Conservation (phyloP, 2,113 vertebrate species). For the Etheostoma spectabile region DNA sequence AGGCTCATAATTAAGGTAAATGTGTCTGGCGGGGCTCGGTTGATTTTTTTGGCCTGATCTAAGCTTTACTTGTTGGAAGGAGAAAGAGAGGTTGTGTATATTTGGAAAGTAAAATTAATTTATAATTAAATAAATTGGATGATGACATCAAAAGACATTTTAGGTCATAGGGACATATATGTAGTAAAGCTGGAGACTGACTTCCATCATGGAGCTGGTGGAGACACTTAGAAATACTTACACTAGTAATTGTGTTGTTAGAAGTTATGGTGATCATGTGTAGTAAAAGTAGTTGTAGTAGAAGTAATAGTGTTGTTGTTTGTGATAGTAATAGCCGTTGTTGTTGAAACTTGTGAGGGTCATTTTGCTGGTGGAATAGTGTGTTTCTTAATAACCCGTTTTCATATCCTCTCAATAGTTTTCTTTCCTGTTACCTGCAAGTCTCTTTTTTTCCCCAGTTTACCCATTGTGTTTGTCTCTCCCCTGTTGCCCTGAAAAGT, state of each 20-base stretch:
- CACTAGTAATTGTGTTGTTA: neutral
- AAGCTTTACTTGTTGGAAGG: too few species aligned
- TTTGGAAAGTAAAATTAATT: neutral
- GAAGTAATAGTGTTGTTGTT: neutral
- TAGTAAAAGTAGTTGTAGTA: neutral
- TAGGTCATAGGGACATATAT: slow-evolving; percentile 2
- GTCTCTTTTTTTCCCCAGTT: slow-evolving; percentile 60
- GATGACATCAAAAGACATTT: neutral
- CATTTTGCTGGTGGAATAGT: neutral
- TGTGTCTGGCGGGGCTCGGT: too few species aligned
- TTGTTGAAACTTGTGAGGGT: neutral
- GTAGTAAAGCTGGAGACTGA: neutral
- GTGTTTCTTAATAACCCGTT: slow-evolving; percentile 22
- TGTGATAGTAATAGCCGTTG: neutral
- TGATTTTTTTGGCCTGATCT: too few species aligned
- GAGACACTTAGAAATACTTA: neutral
- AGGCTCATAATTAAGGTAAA: too few species aligned
- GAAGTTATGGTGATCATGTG: neutral
- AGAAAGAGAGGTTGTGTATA: neutral
- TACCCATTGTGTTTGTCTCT: slow-evolving; percentile 58
- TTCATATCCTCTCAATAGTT: slow-evolving; percentile 51
- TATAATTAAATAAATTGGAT: neutral
- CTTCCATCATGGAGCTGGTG: neutral
- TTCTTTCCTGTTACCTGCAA: slow-evolving; percentile 59
- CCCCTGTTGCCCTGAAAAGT: slow-evolving; percentile 68